Conservation (phyloP, 2,113 vertebrate genomes). For the Atlantisia rogersi region DNA sequence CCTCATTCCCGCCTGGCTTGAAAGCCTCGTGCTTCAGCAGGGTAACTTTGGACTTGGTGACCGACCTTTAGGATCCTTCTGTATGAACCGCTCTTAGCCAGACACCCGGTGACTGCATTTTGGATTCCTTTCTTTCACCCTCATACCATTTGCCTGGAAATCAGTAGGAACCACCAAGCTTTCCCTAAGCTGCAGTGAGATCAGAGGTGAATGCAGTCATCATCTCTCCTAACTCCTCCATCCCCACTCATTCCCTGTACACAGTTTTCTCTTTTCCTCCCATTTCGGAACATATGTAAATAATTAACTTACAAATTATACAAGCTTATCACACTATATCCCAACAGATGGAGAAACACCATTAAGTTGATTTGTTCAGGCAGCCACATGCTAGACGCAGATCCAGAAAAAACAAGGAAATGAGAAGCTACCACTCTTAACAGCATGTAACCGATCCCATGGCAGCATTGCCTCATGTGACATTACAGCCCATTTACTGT, state of each 20-base stretch:
- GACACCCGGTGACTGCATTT: background rate
- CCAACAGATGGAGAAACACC: constrained; percentile 55
- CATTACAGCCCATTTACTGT: background rate
- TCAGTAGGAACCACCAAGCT: background rate
- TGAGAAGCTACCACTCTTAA: background rate
- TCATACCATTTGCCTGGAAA: background rate
- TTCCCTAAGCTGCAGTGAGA: background rate
- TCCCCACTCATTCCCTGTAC: background rate
- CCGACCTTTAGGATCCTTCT: background rate
- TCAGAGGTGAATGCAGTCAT: fast-evolving
- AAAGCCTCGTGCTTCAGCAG: background rate
- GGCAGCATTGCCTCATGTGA: background rate
- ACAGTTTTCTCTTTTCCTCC: constrained; percentile 4
- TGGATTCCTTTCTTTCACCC: background rate
- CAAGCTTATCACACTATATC: constrained; percentile 38
- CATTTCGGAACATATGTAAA: constrained; percentile 66
- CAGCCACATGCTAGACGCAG: constrained; percentile 12
- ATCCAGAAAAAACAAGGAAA: constrained; percentile 44
- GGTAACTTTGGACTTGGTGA: fast-evolving
- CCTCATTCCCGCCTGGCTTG: background rate
- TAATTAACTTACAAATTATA: constrained; percentile 68
- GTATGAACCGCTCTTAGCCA: background rate
- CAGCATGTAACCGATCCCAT: background rate
- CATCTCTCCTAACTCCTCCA: background rate
- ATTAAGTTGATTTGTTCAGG: constrained; percentile 63